These are phyloP conservation scores for Apodemia mormo DNA, from an alignment of 2,888 invertebrate species.

Conservation along the genomic window DNA sequence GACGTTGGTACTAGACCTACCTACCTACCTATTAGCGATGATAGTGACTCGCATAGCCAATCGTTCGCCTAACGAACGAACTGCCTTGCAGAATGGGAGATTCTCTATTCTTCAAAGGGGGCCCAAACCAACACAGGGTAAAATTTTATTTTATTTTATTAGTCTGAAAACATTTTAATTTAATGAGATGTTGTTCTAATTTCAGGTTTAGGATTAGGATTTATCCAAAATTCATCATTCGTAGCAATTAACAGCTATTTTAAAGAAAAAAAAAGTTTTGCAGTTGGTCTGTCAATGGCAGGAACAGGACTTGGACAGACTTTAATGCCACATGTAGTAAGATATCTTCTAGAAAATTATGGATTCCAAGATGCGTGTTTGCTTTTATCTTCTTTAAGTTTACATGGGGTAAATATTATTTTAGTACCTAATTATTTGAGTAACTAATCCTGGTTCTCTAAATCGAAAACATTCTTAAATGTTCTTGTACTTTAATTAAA, in stretches of 20 bases:
- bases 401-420: constrained; percentile 82
- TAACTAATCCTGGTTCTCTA: background rate
- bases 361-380: constrained; percentile 84
- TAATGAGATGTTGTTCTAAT: background rate
- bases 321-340: constrained; percentile 87
- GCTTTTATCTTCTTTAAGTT: constrained; percentile 83
- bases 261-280: constrained; percentile 84
- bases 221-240: constrained; percentile 87
- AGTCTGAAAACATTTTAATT: too few relatives aligned
- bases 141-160: too few relatives aligned
- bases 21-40: too few relatives aligned
- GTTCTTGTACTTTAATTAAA: background rate
- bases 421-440: background rate
- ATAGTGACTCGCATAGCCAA: too few relatives aligned
- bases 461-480: background rate
- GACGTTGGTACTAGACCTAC: too few relatives aligned
- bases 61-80: too few relatives aligned
- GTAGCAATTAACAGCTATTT: constrained; percentile 88
- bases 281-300: constrained; percentile 88
- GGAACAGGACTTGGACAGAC: constrained; percentile 90
- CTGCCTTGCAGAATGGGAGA: too few relatives aligned
- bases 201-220: constrained; percentile 85
- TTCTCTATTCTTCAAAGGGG: too few relatives aligned
- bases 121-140: too few relatives aligned
- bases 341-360: constrained; percentile 83